Conservation (phyloP, 2,113 vertebrate genomes). For the Bubo blakistoni region DNA sequence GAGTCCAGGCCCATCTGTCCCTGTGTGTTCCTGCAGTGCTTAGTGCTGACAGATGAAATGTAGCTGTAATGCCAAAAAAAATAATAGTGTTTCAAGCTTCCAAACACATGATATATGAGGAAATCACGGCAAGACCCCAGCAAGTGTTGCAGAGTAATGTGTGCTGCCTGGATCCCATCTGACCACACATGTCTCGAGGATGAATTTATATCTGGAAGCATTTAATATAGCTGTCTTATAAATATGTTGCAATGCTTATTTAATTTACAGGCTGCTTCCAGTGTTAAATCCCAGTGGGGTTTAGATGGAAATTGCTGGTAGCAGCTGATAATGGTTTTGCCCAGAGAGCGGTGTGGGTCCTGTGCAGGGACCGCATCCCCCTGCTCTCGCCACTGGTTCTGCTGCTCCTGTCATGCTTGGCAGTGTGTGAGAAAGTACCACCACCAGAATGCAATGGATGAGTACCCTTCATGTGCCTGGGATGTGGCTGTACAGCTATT, state of each 20-base stretch:
- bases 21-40: conserved; percentile 19
- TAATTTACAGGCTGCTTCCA: conserved; percentile 9
- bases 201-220: conserved; percentile 29
- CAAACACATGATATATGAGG: not conserved
- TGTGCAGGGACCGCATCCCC: not conserved
- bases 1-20: conserved; percentile 14
- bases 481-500: not conserved
- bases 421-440: rapidly evolving
- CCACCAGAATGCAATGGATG: rapidly evolving
- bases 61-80: conserved; percentile 13
- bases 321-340: not conserved
- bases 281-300: not conserved
- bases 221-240: not conserved
- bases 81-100: not conserved
- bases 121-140: not conserved
- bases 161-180: conserved; percentile 5
- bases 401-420: not conserved
- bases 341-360: rapidly evolving
- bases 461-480: rapidly evolving
- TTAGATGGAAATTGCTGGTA: not conserved
- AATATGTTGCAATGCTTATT: not conserved
- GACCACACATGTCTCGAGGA: not conserved
- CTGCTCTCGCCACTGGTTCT: not conserved
- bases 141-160: not conserved
- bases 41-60: conserved; percentile 12